A percentile compares a stretch with the other conserved stretches of the same genome.
These are phyloP conservation scores for Mesorhabditis belari DNA, from an alignment of 2,888 invertebrate species.

Conservation along the genomic window DNA sequence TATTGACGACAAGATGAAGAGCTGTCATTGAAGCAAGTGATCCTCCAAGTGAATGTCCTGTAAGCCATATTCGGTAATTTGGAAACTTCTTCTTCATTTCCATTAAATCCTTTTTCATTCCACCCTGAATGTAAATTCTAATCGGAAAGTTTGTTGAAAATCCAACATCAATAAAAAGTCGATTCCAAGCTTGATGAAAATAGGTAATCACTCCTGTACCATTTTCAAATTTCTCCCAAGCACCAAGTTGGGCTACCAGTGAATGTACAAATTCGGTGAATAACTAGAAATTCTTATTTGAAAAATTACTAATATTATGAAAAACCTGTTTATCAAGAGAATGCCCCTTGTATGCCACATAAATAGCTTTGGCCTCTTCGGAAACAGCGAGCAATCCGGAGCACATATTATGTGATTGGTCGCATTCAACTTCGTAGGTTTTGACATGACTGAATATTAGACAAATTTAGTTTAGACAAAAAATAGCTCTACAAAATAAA, in stretches of 20 bases:
- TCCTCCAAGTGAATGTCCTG: conserved; percentile 51
- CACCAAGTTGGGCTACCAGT: conserved; percentile 49
- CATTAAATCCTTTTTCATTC: conserved; percentile 47
- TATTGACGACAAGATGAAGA: conserved; percentile 43
- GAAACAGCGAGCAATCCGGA: conserved; percentile 46
- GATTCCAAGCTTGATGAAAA: conserved; percentile 45
- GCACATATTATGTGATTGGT: conserved; percentile 36
- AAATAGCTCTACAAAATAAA: background rate
- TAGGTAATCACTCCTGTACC: conserved; percentile 51
- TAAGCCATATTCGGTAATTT: conserved; percentile 49
- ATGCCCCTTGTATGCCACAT: conserved; percentile 48
- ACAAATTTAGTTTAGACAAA: background rate
- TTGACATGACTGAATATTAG: conserved; percentile 23
- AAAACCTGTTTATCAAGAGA: conserved; percentile 44
- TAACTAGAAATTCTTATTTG: conserved; percentile 8
- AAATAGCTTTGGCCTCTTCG: conserved; percentile 46
- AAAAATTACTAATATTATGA: background rate
- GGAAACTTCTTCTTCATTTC: conserved; percentile 45
- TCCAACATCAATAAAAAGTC: conserved; percentile 41
- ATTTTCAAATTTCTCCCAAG: conserved; percentile 51
- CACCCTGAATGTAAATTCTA: background rate
- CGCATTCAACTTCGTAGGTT: conserved; percentile 48
- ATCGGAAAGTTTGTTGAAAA: background rate
- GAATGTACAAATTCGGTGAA: conserved; percentile 47
- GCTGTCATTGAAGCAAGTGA: conserved; percentile 50